Base-by-base conservation (phyloP, 2,113 vertebrate genomes). In the Azemiops feae region DNA sequence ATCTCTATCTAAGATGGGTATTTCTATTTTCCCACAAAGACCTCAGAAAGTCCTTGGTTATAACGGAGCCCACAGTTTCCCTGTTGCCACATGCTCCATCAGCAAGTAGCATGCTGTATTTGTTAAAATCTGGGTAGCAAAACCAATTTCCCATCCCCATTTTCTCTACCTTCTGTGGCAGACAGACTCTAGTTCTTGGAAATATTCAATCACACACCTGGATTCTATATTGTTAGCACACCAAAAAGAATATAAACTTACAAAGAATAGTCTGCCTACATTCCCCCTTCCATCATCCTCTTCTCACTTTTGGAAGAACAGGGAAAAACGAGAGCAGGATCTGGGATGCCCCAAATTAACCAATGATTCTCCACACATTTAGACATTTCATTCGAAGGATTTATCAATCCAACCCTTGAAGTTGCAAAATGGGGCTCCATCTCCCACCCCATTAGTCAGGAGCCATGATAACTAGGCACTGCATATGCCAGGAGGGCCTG, bases 401-500 rank as follows among this genome's bases (percentile, higher is more conserved):
- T 81, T 90, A 91, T 89, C 60, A 91, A 91, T 64, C 57, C 43
- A 92, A 94, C 95, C 89, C 96, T 90, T 43, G 47, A 47, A 47
- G 47, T 47, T 47, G 39, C 0, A 52, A 3, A n/a, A 92, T 60
- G 95, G 93, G 96, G 91, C 53, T 57, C 92, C 92, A n/a, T 88
- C 87, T 87, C 87, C 91, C 43, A 1, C 85, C 50, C 92, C 60
- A 25, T 89, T 57, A 92, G 97, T 97, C 93, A 1, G 95, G 96
- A 97, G 96, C 98, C 98, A 97, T 97, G 97, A 97, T 97, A 98
- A 98, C 97, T 95, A 89, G 97, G 97, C 98, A 97, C 94, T 85
- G 16, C 96, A 96, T 96, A 95, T 96, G 1, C 96, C 3, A 2
- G 97, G 97, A 97, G 97, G 97, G 97, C 97, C 96, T 96, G 16